phyloP scores from a whole-genome alignment of 1,140 invertebrate genomes.

The Pseudomyrmex gracilis region DNA sequence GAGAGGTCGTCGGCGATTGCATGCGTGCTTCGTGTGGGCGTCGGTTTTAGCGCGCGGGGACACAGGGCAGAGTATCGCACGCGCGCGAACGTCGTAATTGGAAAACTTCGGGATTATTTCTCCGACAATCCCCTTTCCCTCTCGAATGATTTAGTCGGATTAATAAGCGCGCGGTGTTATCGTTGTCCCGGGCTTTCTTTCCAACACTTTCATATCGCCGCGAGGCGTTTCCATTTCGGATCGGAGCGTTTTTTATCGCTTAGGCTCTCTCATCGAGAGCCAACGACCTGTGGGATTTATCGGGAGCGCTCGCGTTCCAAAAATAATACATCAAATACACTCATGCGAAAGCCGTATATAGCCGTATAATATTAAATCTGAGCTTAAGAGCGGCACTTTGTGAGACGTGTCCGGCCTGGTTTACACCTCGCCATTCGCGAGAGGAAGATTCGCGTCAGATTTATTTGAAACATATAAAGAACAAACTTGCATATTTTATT shows the following conservation, averaged over 20 bases:
- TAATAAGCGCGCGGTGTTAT: conserved; percentile 55
- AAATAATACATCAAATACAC: conserved; percentile 23
- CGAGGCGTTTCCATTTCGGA: conserved; percentile 15
- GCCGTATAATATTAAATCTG: conserved; percentile 42
- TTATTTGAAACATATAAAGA: conserved; percentile 35
- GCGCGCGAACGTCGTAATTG: conserved; percentile 51
- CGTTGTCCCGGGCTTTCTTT: conserved; percentile 53
- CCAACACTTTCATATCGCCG: conserved; percentile 39
- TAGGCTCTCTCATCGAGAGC: not conserved
- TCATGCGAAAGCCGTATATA: not conserved
- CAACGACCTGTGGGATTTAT: conserved; percentile 36
- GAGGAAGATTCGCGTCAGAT: not conserved
- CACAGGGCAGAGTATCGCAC: not conserved
- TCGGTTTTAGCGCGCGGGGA: conserved; percentile 23
- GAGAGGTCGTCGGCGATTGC: conserved; percentile 25
- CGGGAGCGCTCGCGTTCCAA: not conserved
- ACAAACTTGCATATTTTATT: conserved; percentile 20
- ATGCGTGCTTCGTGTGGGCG: conserved; percentile 16
- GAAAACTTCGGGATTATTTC: conserved; percentile 59
- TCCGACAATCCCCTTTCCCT: not conserved
- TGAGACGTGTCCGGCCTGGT: not conserved
- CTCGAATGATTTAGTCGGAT: conserved; percentile 53
- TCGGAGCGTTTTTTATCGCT: conserved; percentile 33
- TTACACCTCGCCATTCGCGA: not conserved
- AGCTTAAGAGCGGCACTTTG: not conserved